Evolutionary conservation across 1,140 invertebrate species (phyloP).

Genomic region (Drosophila jambulina): DNA sequence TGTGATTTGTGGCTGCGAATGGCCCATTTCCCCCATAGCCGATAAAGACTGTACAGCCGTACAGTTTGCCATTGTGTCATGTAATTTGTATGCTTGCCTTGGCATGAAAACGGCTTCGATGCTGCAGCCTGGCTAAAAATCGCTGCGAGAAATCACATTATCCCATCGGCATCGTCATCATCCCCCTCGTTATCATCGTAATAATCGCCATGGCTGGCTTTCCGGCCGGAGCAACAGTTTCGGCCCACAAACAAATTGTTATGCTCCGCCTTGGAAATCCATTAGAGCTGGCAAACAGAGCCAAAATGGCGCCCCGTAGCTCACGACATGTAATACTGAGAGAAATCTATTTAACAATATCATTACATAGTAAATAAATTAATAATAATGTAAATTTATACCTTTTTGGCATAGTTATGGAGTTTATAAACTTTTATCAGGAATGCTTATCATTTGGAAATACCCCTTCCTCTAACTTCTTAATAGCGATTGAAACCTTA

Average conservation of each 20-base stretch:
- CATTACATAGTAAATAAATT: too few species aligned
- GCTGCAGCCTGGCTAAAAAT: slow-evolving; percentile 35
- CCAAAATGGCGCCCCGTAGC: slow-evolving; percentile 45
- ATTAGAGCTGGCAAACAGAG: slow-evolving; percentile 49
- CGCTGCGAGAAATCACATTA: slow-evolving; percentile 55
- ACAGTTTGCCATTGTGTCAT: slow-evolving; percentile 31
- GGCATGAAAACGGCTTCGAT: slow-evolving; percentile 37
- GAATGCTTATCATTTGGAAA: too few species aligned
- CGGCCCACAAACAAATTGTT: slow-evolving; percentile 54
- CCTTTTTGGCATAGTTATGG: too few species aligned
- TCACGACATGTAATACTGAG: slow-evolving; percentile 6
- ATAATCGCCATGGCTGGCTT: slow-evolving; percentile 31
- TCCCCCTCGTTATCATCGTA: slow-evolving; percentile 15
- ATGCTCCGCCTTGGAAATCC: slow-evolving; percentile 55
- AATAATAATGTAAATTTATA: too few species aligned
- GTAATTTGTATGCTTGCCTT: slow-evolving; percentile 46
- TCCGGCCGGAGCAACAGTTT: slow-evolving; percentile 42
- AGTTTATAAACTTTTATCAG: too few species aligned
- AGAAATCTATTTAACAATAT: background rate
- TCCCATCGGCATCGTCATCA: slow-evolving; percentile 44
- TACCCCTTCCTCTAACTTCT: too few species aligned
- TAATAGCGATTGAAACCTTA: too few species aligned
- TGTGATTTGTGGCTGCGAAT: slow-evolving; percentile 10
- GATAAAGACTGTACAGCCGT: slow-evolving; percentile 18
- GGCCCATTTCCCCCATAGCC: slow-evolving; percentile 11